Conservation (phyloP, 2,797 vertebrate genomes). For the Mionectes olivaceus region DNA sequence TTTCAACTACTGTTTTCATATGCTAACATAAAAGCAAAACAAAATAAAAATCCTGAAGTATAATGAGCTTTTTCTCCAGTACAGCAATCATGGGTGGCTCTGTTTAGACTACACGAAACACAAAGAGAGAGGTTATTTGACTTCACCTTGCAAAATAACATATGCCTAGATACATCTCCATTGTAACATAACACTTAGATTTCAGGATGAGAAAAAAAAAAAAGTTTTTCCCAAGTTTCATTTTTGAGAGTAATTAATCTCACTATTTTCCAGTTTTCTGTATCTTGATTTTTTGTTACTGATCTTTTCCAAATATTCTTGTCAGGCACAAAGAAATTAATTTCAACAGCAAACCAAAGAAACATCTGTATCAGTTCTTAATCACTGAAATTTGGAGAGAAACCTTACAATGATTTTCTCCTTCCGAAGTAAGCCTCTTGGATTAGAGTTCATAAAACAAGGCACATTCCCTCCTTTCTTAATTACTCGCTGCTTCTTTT, state of each 20-base stretch:
- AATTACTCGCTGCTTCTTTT: background rate
- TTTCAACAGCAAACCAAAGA: background rate
- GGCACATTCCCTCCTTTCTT: background rate
- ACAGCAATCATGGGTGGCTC: background rate
- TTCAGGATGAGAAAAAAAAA: background rate
- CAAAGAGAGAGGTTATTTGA: background rate
- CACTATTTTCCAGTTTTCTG: background rate
- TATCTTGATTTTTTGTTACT: background rate
- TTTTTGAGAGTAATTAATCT: background rate
- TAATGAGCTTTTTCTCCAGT: background rate
- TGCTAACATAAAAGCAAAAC: background rate
- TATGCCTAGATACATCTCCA: background rate
- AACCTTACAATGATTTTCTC: background rate
- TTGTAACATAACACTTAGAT: background rate
- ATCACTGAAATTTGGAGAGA: background rate
- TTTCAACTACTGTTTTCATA: background rate
- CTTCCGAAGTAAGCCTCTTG: background rate
- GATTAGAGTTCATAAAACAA: background rate
- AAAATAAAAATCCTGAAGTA: background rate
- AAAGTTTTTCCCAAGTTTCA: background rate
- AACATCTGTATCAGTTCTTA: background rate
- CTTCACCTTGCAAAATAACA: conserved; percentile 28
- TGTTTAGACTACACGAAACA: background rate
- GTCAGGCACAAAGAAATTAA: background rate
- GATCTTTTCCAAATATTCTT: background rate